Evolutionary conservation across 1,140 invertebrate genomes (phyloP).

Genomic region (Bathynomus jamesi): DNA sequence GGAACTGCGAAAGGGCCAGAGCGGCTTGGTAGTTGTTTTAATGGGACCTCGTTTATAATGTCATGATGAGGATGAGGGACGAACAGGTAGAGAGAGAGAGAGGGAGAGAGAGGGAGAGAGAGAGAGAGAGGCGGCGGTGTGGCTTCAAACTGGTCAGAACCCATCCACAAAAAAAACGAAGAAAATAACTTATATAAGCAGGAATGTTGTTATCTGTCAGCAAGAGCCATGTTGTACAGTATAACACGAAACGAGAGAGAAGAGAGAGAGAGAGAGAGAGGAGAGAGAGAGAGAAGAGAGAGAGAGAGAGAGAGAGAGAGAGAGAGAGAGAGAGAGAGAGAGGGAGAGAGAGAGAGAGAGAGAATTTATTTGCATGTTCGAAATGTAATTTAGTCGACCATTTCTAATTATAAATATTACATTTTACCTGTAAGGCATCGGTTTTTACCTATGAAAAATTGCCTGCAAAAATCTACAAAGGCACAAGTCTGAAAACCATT

Average conservation of each 20-base stretch:
- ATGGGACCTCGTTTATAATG: constrained; percentile 36
- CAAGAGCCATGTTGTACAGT: no score
- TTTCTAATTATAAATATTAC: no score
- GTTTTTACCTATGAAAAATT: no score
- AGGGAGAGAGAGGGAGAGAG: neutral
- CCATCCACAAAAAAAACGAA: no score
- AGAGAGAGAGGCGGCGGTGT: neutral
- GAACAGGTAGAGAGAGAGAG: constrained; percentile 15
- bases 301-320: neutral
- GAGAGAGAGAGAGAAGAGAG: neutral
- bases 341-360: neutral
- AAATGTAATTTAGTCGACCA: no score
- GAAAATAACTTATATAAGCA: no score
- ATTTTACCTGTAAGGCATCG: no score
- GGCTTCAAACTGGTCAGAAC: no score
- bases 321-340: neutral
- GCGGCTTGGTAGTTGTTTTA: constrained; percentile 36
- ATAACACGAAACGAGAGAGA: constrained; percentile 5
- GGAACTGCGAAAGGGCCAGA: constrained; percentile 22
- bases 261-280: neutral
- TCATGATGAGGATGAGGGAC: constrained; percentile 31
- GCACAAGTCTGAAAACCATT: no score
- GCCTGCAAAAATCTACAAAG: no score
- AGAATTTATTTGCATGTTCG: no score
- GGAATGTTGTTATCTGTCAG: no score